phyloP scores from a whole-genome alignment of 2,888 invertebrate genomes.

The Apamea sordens region DNA sequence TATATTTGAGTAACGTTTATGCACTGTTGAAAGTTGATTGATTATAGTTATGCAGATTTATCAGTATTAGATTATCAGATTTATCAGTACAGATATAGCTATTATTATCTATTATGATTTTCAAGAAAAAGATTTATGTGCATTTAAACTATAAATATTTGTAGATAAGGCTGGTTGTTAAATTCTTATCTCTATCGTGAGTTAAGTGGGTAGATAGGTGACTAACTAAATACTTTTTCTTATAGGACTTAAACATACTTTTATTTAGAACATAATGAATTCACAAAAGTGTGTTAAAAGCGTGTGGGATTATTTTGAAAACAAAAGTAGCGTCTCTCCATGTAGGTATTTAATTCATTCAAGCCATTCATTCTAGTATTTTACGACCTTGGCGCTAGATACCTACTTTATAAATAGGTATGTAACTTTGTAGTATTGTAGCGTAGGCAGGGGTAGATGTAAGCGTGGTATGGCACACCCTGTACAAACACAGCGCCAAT shows the following conservation, averaged over 20 bases:
- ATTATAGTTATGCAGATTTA: background rate
- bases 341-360: conserved; percentile 65
- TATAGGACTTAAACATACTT: background rate
- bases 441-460: conserved; percentile 26
- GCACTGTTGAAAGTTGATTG: background rate
- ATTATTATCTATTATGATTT: background rate
- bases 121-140: background rate
- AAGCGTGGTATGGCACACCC: conserved; percentile 31
- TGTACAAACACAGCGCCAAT: conserved; percentile 70
- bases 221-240: background rate
- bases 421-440: conserved; percentile 44
- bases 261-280: conserved; percentile 15
- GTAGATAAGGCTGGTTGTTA: background rate
- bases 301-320: conserved; percentile 32
- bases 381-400: conserved; percentile 64
- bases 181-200: conserved; percentile 6
- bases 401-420: conserved; percentile 54
- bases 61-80: no score
- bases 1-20: background rate
- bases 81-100: no score
- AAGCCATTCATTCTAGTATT: conserved; percentile 63
- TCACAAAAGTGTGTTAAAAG: conserved; percentile 23
- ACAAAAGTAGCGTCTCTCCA: conserved; percentile 39
- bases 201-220: background rate
- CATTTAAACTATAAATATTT: background rate